Conservation (phyloP, 2,888 invertebrate genomes). For the Rosalia funebris region DNA sequence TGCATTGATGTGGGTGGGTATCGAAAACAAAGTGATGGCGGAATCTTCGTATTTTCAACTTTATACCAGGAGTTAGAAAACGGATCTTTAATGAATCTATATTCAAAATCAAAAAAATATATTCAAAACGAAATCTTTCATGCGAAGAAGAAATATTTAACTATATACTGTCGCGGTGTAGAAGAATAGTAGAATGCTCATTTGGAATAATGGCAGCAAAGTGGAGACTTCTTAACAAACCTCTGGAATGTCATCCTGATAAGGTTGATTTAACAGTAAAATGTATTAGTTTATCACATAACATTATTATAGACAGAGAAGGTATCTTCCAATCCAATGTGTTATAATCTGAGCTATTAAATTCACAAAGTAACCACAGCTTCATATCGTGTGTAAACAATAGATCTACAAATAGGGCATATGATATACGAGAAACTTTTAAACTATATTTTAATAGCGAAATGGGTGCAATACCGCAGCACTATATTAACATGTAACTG, state of each 20-base stretch:
- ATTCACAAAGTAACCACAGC: conserved; percentile 20
- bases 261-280: conserved; percentile 33
- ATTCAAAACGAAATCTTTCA: conserved; percentile 29
- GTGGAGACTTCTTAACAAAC: conserved; percentile 33
- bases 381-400: conserved; percentile 16
- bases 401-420: conserved; percentile 23
- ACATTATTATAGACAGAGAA: conserved; percentile 32
- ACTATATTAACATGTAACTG: conserved; percentile 17
- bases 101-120: conserved; percentile 38
- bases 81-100: conserved; percentile 32
- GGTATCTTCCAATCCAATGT: conserved; percentile 18
- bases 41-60: conserved; percentile 36
- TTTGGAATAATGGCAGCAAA: conserved; percentile 35
- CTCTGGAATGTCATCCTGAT: conserved; percentile 30
- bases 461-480: conserved; percentile 24
- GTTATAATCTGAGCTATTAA: conserved; percentile 19
- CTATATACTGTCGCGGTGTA: conserved; percentile 21
- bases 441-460: conserved; percentile 29
- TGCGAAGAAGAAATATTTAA: conserved; percentile 28
- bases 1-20: conserved; percentile 40
- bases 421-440: conserved; percentile 25
- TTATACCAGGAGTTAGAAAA: conserved; percentile 36
- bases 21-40: conserved; percentile 45
- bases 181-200: conserved; percentile 23
- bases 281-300: conserved; percentile 30